phyloP scores from a whole-genome alignment of 2,888 invertebrate species.

The Tenthredo scrophulariae region DNA sequence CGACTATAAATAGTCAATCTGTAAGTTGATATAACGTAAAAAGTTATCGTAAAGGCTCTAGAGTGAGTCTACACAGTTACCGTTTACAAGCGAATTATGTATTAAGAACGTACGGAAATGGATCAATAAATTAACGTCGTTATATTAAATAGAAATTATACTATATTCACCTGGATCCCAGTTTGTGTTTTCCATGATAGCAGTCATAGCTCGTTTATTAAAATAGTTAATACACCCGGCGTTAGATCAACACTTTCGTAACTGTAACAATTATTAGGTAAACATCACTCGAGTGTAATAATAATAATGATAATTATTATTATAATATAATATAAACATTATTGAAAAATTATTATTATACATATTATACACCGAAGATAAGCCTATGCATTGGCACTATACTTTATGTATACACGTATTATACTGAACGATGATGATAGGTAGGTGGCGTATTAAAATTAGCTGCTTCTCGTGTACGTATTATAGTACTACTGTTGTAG shows the following conservation, averaged over 20 bases:
- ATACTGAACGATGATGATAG: not conserved
- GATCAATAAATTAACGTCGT: not conserved
- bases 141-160: not conserved
- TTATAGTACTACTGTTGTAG: not conserved
- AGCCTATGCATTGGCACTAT: not conserved
- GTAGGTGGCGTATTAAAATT: conserved; percentile 19
- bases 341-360: not conserved
- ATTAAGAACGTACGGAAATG: not conserved
- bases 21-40: not conserved
- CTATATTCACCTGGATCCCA: conserved; percentile 82
- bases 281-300: not conserved
- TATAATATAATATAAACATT: not conserved
- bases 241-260: not conserved
- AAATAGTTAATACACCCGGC: not conserved
- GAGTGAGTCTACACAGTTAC: not conserved
- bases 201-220: conserved; percentile 78
- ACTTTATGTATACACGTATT: not conserved
- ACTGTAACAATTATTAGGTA: not conserved
- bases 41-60: not conserved
- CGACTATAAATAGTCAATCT: conserved; percentile 10
- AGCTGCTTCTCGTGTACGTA: not conserved
- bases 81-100: not conserved
- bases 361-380: not conserved
- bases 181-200: conserved; percentile 82
- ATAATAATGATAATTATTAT: too few species aligned